Percentiles rank a stretch among this genome's conserved stretches.
phyloP scores from a whole-genome alignment of 2,888 invertebrate genomes.

The Auanema freiburgensis region DNA sequence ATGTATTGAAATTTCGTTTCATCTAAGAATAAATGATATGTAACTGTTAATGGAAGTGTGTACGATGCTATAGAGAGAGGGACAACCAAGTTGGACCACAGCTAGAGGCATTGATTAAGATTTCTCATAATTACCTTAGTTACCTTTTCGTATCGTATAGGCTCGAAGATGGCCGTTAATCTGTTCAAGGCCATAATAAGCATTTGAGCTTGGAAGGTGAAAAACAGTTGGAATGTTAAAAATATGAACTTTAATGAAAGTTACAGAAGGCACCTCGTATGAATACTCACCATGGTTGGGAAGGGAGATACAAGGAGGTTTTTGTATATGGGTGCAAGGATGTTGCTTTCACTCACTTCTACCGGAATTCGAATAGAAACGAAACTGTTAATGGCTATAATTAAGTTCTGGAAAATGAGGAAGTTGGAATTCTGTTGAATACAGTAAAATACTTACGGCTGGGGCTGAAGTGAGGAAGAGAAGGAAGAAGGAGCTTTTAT shows the following conservation, averaged over 20 bases:
- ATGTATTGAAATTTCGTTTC: constrained; percentile 17
- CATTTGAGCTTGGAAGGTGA: constrained; percentile 19
- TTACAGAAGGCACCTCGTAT: not conserved
- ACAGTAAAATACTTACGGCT: constrained; percentile 1
- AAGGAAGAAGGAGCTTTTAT: constrained; percentile 19
- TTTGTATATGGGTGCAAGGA: constrained; percentile 5
- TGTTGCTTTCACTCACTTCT: constrained; percentile 14
- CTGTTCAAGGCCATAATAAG: constrained; percentile 16
- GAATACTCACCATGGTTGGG: constrained; percentile 14
- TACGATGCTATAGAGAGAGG: constrained; percentile 23
- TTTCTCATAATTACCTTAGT: too few relatives aligned
- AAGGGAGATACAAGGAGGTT: constrained; percentile 11
- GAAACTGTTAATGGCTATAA: constrained; percentile 12
- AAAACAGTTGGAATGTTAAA: constrained; percentile 20
- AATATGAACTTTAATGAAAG: constrained; percentile 13
- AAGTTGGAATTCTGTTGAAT: not conserved
- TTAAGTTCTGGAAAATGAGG: constrained; percentile 13
- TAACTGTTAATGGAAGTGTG: constrained; percentile 17
- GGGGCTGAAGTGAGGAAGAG: constrained; percentile 20
- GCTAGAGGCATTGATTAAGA: too few relatives aligned
- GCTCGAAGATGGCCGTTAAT: constrained; percentile 18
- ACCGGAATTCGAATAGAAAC: constrained; percentile 14
- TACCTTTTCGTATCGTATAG: constrained; percentile 18
- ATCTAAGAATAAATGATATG: constrained; percentile 18
- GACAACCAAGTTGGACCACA: constrained; percentile 25